A percentile compares a stretch with the other conserved stretches of the same genome.
Conservation (phyloP, 2,888 invertebrate species). For the Phengaris arion region DNA sequence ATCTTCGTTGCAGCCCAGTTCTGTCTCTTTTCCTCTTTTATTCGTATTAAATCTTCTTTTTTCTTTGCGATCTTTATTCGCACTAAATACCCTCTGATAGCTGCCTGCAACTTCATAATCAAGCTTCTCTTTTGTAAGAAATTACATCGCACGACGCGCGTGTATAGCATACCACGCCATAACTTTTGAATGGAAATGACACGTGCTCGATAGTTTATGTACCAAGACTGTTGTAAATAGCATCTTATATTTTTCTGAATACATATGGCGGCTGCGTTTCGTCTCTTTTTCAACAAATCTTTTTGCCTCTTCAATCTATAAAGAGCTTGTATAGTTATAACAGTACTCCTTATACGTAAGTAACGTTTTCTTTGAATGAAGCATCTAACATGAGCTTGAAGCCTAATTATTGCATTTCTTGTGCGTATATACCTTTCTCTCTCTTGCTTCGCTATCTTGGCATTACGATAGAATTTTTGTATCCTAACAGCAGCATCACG, state of each 20-base stretch:
- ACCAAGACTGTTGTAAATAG: conserved; percentile 53
- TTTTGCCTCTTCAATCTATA: conserved; percentile 56
- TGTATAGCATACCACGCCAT: conserved; percentile 65
- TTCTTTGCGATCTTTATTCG: conserved; percentile 67
- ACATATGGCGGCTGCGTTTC: conserved; percentile 52
- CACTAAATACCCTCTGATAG: conserved; percentile 71
- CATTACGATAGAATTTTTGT: conserved; percentile 54
- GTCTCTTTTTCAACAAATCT: conserved; percentile 44
- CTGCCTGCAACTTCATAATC: conserved; percentile 63
- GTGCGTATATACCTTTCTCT: conserved; percentile 44
- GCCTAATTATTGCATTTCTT: conserved; percentile 41
- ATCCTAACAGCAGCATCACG: conserved; percentile 47
- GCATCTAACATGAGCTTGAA: conserved; percentile 53
- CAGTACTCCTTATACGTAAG: conserved; percentile 48
- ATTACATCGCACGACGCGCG: conserved; percentile 57
- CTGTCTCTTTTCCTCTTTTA: conserved; percentile 59
- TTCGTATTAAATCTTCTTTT: conserved; percentile 63
- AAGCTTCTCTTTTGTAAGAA: conserved; percentile 55
- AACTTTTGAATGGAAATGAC: conserved; percentile 59
- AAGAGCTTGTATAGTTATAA: conserved; percentile 57
- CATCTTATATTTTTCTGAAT: conserved; percentile 61
- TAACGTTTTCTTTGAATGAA: conserved; percentile 55
- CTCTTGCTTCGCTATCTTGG: conserved; percentile 45
- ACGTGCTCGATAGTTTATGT: conserved; percentile 49
- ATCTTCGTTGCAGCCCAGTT: conserved; percentile 81